These are phyloP conservation scores for Phortica variegata DNA, from an alignment of 1,140 invertebrate species.

Conservation along the genomic window DNA sequence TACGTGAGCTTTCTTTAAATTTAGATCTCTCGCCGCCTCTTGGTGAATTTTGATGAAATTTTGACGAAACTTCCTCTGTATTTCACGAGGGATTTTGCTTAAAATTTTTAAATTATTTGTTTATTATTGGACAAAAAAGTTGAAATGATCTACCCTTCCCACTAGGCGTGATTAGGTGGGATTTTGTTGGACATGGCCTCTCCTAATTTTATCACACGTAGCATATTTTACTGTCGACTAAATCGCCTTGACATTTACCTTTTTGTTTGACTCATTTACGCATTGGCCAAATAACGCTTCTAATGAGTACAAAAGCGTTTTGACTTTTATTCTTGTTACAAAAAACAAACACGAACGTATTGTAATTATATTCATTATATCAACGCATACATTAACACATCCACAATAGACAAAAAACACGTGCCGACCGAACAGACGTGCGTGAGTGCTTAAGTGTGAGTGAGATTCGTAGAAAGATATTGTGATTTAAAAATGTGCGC, in stretches of 20 bases:
- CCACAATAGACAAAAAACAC: slow-evolving; percentile 8
- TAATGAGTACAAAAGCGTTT: background rate
- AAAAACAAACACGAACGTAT: slow-evolving; percentile 33
- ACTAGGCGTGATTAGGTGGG: background rate
- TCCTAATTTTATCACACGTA: background rate
- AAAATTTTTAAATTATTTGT: too few species aligned
- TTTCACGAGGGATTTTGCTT: too few species aligned
- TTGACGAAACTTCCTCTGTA: too few species aligned
- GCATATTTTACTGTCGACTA: too few species aligned
- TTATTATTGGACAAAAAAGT: too few species aligned
- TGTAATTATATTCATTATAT: slow-evolving; percentile 45
- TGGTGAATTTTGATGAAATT: too few species aligned
- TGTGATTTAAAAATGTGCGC: slow-evolving; percentile 22
- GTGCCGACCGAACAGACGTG: background rate
- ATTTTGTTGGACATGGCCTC: background rate
- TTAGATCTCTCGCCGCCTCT: too few species aligned
- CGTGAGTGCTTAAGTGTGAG: background rate
- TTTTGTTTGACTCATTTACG: background rate
- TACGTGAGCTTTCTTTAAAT: too few species aligned
- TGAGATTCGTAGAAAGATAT: slow-evolving; percentile 18
- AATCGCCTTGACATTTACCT: background rate
- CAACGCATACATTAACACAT: slow-evolving; percentile 13
- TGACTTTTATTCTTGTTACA: background rate
- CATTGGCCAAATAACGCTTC: background rate
- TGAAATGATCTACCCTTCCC: too few species aligned